Evolutionary conservation across 2,888 invertebrate species (phyloP).

Genomic region (Hemaris fuciformis): DNA sequence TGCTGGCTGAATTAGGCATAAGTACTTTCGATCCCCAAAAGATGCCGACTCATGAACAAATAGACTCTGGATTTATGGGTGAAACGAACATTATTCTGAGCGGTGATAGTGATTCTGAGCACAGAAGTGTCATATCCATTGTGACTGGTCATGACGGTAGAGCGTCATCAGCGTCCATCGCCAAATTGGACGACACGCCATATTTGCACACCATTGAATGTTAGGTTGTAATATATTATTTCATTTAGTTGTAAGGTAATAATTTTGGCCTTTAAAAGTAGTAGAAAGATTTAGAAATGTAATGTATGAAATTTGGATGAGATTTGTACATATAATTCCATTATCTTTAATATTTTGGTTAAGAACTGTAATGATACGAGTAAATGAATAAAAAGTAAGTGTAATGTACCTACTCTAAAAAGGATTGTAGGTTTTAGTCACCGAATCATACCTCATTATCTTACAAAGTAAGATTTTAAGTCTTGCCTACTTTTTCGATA

Average conservation of each 20-base stretch:
- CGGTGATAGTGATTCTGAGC: conserved; percentile 76
- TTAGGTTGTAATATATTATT: conserved; percentile 28
- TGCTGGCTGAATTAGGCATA: conserved; percentile 64
- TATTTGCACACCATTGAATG: conserved; percentile 69
- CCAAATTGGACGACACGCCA: conserved; percentile 60
- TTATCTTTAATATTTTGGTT: background rate
- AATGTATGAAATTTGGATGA: background rate
- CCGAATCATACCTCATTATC: conserved; percentile 51
- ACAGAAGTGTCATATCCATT: conserved; percentile 75
- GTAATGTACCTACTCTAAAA: background rate
- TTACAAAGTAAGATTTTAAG: background rate
- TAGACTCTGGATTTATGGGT: conserved; percentile 73
- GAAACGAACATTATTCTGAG: conserved; percentile 74
- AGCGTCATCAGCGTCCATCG: conserved; percentile 57
- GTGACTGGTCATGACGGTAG: conserved; percentile 65
- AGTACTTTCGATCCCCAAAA: conserved; percentile 49
- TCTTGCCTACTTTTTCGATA: background rate
- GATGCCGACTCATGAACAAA: conserved; percentile 59
- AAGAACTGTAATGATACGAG: background rate
- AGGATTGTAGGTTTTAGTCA: conserved; percentile 33
- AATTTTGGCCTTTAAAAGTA: background rate
- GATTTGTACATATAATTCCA: background rate
- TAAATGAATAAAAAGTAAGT: background rate
- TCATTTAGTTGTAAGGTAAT: background rate
- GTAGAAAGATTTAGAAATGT: background rate